Evolutionary conservation across 2,113 vertebrate species (phyloP).

Genomic region (Vulpes vulpes): DNA sequence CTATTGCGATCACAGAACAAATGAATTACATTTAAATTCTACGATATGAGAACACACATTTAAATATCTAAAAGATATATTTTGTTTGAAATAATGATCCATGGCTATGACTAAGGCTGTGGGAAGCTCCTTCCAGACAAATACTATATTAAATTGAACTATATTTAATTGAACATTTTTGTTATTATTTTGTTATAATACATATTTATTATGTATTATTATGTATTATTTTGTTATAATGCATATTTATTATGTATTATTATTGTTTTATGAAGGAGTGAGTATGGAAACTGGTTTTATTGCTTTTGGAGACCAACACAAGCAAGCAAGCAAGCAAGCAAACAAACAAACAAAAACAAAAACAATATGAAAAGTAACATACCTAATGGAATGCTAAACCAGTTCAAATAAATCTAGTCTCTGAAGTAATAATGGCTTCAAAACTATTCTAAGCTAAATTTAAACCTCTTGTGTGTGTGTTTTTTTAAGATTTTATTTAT

Average conservation of each 20-base stretch:
- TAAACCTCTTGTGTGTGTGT: neutral
- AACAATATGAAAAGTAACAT: neutral
- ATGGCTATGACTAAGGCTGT: constrained; percentile 62
- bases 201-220: no score
- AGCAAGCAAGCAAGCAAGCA: neutral
- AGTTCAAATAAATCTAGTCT: neutral
- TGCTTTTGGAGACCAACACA: neutral
- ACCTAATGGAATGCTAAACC: neutral
- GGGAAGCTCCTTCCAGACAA: constrained; percentile 41
- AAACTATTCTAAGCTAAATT: neutral
- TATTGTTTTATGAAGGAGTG: constrained; percentile 1
- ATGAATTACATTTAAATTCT: constrained; percentile 44
- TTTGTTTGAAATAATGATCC: constrained; percentile 67
- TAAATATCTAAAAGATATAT: constrained; percentile 68
- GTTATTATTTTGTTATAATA: neutral
- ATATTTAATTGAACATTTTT: constrained; percentile 21
- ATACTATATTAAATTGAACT: constrained; percentile 37
- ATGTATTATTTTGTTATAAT: no score
- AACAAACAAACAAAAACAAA: neutral
- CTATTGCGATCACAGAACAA: constrained; percentile 63
- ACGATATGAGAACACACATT: constrained; percentile 52
- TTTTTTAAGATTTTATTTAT: no score
- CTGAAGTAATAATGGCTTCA: neutral
- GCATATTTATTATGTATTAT: no score
- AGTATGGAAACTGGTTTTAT: neutral